These are phyloP conservation scores for Drosophila kikkawai DNA, from an alignment of 1,140 invertebrate species.

Conservation along the genomic window DNA sequence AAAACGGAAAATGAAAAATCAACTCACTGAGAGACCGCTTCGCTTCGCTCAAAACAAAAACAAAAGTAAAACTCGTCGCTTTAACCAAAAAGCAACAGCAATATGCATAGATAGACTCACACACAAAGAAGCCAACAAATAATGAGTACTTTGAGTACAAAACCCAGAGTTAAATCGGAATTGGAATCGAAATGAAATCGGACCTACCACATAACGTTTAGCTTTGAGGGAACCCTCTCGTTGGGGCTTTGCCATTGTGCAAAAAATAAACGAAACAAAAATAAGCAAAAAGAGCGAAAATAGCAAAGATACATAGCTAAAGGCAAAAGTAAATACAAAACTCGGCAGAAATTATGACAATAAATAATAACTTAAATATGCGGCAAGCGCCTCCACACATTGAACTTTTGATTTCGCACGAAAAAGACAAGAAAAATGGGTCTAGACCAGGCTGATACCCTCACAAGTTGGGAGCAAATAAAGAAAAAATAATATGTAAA, in stretches of 20 bases:
- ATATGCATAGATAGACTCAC: conserved; percentile 5
- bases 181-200: conserved; percentile 18
- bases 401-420: conserved; percentile 49
- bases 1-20: conserved; percentile 22
- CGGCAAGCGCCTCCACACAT: conserved; percentile 21
- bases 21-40: conserved; percentile 31
- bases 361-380: conserved; percentile 49
- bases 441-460: conserved; percentile 14
- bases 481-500: neutral
- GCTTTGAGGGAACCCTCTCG: conserved; percentile 9
- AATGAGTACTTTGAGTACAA: conserved; percentile 34
- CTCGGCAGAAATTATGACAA: conserved; percentile 52
- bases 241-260: conserved; percentile 8
- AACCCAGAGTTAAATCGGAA: conserved; percentile 10
- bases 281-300: conserved; percentile 15
- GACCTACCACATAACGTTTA: conserved; percentile 70
- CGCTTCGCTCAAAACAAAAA: conserved; percentile 56
- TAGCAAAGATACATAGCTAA: conserved; percentile 1
- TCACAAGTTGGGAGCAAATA: neutral
- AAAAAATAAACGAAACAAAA: conserved; percentile 24
- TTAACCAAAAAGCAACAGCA: conserved; percentile 42
- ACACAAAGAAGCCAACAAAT: conserved; percentile 5
- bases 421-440: neutral
- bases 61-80: conserved; percentile 60
- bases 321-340: conserved; percentile 25